Base-by-base conservation (phyloP, 2,888 invertebrate species). In the Eupithecia centaureata region DNA sequence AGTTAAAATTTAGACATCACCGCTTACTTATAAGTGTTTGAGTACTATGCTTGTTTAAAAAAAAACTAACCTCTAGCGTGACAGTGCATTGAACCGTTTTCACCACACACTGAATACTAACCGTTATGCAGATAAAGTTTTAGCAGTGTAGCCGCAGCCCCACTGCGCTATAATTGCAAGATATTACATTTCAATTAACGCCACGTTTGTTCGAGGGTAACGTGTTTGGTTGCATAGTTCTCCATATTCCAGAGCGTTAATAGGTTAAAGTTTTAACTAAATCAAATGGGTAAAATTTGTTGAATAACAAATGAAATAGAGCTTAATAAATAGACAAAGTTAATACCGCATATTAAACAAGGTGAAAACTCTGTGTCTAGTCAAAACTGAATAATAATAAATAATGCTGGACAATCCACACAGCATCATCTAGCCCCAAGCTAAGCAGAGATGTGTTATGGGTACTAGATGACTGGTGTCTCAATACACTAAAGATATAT, bases 161-260 rank as follows among this genome's bases (percentile, higher is more conserved):
- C 10, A 18, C 10, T 18, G 42, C 42, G 18, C 42, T 47, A 12
- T 47, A 47, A 47, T 47, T 47, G 42, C 42, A 47, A 47, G 42
- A 47, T 47, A 47, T 47, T 47, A 47, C 42, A 47, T 47, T 47
- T 47, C 42, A 47, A 47, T 47, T 47, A 47, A 47, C 42, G 42
- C 18, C 42, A 22, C 7, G 42, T 47, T 47, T 47, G 42, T 47
- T 22, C 22, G 42, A 3, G 42, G 22, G 2, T 22, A 47, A 47
- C 4, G 42, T 47, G 10, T 18, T 47, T 47, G 22, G 47, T 18
- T 18, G 18, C 42, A 7, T 7, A 18, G 42, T 47, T 47, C 47
- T 47, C 18, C 12, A 47, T 47, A 47, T 18, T 18, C 42, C 42
- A 10, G n/a, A 42, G 42, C 12, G 18, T 22, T 47, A 22, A n/a